Evolutionary conservation across 1,140 invertebrate species (phyloP), one percentile per base, ranked within the genome.

Genomic region (Amyelois transitella): DNA sequence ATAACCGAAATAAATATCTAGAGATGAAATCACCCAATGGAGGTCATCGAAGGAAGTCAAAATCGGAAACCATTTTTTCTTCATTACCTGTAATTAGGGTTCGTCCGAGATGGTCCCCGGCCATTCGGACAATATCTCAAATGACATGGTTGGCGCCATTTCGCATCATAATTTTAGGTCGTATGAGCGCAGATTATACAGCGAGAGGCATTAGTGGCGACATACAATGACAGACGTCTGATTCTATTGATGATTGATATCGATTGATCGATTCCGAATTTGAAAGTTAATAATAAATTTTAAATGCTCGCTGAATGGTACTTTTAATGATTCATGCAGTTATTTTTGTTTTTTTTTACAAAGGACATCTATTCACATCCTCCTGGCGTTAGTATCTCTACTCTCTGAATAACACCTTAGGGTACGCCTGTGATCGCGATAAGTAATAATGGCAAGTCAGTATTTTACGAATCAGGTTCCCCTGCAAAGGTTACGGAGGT

Each of bases 151-250:
- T 68, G 64, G 67, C 61, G 64, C 64, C 69, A 66, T 73, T 68
- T 75, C 63, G 61, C 60, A 19, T 60, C 44, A 54, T 75, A 76
- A 77, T 80, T 80, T 69, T 45, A 62, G 64, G 43, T 51, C 67
- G 67, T 57, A 64, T 68, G 67, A 43, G 67, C 71, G 66, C 71
- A 72, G 77, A 81, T 78, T 77, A 76, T 70, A 75, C 75, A 70
- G 69, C 64, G 32, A 48, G 14, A 20, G 51, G 54, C 58, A 67
- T 67, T 67, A 67, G 60, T 55, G 52, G 60, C 57, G 60, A 64
- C 59, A 60, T 22, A 53, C 52, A 62, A 67, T 67, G 52, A 67
- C 64, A 53, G 64, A 59, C 49, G 56, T 65, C 58, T 21, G 55
- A 55, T 54, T 64, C 51, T 18, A 57, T 68, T 45, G 56, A 58